Base-by-base conservation (phyloP, 2,888 invertebrate species). In the Actias luna region DNA sequence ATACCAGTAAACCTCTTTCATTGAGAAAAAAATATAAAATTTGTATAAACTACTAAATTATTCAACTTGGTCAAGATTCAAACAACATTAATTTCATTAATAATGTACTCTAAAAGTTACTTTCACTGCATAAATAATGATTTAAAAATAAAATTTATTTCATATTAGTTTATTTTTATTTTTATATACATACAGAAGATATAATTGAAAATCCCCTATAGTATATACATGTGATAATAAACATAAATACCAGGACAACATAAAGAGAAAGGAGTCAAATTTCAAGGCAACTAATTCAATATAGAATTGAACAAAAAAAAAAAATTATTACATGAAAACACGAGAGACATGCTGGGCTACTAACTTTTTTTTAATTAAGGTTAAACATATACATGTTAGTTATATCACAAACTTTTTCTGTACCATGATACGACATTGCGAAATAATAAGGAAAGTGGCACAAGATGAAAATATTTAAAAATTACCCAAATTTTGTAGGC, bases 381-480 rank as follows among this genome's bases (percentile, higher is more conserved):
- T n/a, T 58, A 18, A n/a, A 39, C 31, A 58, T 31, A 36, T 31
- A 64, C 68, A 63, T 63, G 58, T 60, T 22, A 33, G 62, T 79
- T 76, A 78, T 79, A 76, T 78, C 77, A 77, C 64, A 64, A 61
- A 61, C 58, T 63, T 67, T n/a, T n/a, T 65, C 71, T 36, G 58
- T 58, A 58, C 42, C 39, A 58, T 35, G 39, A 65, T 73, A 64
- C 65, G 67, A 58, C 64, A 64, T 84, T 84, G 74, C 75, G 78
- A 84, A 82, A 83, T 69, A 8, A 3, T 33, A 61, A 63, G 46
- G 69, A 79, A 85, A 84, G 84, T 85, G 64, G 82, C 70, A 77
- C 82, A 78, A 64, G 14, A 25, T 25, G 31, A 31, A 12, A 29
- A 29, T 10, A 25, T 62, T 42, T 39, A 29, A 18, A 62, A 62